A percentile compares a stretch with the other conserved stretches of the same genome.
phyloP scores from a whole-genome alignment of 2,113 vertebrate genomes.

The Galbula dea region DNA sequence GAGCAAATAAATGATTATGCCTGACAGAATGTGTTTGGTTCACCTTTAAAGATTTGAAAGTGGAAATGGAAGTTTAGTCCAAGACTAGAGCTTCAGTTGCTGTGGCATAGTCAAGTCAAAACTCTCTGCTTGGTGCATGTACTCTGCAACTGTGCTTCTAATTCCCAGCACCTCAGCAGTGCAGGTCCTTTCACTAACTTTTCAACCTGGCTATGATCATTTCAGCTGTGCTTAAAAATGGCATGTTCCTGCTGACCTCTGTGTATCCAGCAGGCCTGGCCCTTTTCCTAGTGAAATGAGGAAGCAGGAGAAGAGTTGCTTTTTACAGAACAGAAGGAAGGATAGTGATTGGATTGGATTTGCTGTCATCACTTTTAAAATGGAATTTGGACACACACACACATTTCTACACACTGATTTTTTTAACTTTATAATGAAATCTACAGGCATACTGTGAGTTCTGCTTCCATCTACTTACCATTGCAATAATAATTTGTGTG shows the following conservation, averaged over 20 bases:
- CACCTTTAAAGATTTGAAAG: not conserved
- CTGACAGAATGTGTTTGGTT: not conserved
- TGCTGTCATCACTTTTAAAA: not conserved
- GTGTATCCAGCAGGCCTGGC: not conserved
- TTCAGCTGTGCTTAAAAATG: not conserved
- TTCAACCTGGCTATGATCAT: not conserved
- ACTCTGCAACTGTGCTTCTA: not conserved
- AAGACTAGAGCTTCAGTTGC: not conserved
- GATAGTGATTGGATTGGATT: not conserved
- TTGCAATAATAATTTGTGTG: not conserved
- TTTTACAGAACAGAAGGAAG: not conserved
- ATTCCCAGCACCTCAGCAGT: fast-evolving
- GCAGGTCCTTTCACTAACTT: fast-evolving
- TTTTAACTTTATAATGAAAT: not conserved
- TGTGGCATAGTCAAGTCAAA: not conserved
- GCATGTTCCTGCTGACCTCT: not conserved
- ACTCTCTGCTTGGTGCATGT: not conserved
- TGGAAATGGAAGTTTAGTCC: not conserved
- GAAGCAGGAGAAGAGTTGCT: not conserved
- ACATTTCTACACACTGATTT: not conserved
- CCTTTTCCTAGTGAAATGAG: not conserved
- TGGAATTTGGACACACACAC: not conserved
- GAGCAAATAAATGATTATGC: not conserved
- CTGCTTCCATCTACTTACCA: not conserved
- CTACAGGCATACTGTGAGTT: not conserved